Conservation (phyloP, 2,888 invertebrate species). For the Dexiosoma caninum region DNA sequence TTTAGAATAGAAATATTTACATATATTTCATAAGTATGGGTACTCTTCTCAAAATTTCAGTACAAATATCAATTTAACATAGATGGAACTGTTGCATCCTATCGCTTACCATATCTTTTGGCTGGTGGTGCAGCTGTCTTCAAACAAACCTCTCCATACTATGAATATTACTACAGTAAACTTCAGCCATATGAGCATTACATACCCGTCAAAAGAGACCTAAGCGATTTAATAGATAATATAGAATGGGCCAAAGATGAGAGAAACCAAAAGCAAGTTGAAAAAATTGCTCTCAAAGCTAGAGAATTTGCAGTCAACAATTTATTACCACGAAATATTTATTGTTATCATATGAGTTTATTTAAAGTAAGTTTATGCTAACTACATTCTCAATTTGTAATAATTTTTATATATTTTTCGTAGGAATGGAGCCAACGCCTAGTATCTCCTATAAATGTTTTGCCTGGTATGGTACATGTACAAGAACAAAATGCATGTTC, state of each 20-base stretch:
- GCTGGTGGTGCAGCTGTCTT: constrained; percentile 92
- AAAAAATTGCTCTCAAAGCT: constrained; percentile 83
- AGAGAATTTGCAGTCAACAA: constrained; percentile 86
- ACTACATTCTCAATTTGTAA: background rate
- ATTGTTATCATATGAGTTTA: constrained; percentile 90
- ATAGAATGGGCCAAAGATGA: constrained; percentile 87
- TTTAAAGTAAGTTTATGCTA: constrained; percentile 79
- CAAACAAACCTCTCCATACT: constrained; percentile 95
- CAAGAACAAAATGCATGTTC: constrained; percentile 76
- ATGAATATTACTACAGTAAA: constrained; percentile 94
- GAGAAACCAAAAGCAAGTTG: constrained; percentile 81
- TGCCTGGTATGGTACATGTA: constrained; percentile 83
- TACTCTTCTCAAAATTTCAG: constrained; percentile 81
- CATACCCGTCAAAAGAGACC: constrained; percentile 87
- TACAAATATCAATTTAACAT: constrained; percentile 96
- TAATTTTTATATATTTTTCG: constrained; percentile 64
- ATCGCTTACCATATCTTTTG: constrained; percentile 93
- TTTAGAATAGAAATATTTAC: no score
- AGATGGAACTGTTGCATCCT: constrained; percentile 98
- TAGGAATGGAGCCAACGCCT: constrained; percentile 87
- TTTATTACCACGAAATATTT: constrained; percentile 89
- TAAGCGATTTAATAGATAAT: constrained; percentile 88
- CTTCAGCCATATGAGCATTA: constrained; percentile 88
- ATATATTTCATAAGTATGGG: no score
- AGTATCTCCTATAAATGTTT: constrained; percentile 79